Evolutionary conservation across 2,797 vertebrate genomes (phyloP).

Genomic region (Diplodus puntazzo): DNA sequence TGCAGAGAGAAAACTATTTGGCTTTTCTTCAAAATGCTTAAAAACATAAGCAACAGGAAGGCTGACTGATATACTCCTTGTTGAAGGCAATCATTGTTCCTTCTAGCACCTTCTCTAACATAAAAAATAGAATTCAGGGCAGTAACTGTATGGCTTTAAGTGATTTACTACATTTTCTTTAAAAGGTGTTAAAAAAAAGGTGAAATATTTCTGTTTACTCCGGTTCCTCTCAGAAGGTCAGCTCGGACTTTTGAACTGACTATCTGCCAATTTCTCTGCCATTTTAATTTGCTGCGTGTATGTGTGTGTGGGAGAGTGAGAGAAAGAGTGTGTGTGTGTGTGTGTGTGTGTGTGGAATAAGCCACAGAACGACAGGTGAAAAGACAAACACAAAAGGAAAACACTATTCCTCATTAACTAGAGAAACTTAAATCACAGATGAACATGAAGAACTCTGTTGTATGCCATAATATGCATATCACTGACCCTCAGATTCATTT

Average conservation of each 20-base stretch:
- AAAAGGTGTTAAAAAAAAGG: background rate
- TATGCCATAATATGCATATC: background rate
- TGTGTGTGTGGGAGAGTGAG: conserved; percentile 1
- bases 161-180: background rate
- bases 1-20: conserved; percentile 9
- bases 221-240: conserved; percentile 66
- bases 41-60: background rate
- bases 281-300: conserved; percentile 36
- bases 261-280: conserved; percentile 61
- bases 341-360: background rate
- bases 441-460: background rate
- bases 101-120: background rate
- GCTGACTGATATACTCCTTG: background rate
- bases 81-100: background rate
- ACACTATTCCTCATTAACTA: background rate
- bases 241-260: conserved; percentile 50
- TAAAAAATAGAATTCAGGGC: background rate
- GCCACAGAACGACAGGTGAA: background rate
- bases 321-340: background rate
- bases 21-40: background rate
- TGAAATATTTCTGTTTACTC: background rate
- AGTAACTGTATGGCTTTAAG: background rate
- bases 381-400: background rate
- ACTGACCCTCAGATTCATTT: background rate
- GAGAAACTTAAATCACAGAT: background rate